Evolutionary conservation across 64 coral and sea anemone species (phyloP).

Genomic region (Pocillopora verrucosa): DNA sequence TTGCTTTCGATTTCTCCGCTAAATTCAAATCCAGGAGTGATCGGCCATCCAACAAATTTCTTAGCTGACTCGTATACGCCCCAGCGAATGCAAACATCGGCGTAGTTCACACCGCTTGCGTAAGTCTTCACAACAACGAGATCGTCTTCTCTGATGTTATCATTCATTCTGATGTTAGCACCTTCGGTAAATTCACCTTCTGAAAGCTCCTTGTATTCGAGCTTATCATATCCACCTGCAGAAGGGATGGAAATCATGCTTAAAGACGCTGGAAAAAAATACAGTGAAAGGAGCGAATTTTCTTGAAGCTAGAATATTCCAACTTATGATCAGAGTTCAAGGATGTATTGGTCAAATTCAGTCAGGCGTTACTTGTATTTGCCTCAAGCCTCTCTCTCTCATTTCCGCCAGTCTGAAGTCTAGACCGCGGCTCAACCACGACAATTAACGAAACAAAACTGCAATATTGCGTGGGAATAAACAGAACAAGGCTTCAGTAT

Average conservation of each 20-base stretch:
- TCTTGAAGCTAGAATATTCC: no score
- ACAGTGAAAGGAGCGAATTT: neutral
- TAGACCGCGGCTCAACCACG: no score
- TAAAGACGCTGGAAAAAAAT: no score
- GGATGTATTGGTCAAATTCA: no score
- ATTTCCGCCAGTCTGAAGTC: no score
- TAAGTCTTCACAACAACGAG: slow-evolving; percentile 75
- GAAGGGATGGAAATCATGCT: slow-evolving; percentile 88
- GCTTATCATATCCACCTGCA: slow-evolving; percentile 91
- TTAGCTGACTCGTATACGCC: slow-evolving; percentile 93
- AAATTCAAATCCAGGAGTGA: slow-evolving; percentile 98
- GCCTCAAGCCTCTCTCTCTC: no score
- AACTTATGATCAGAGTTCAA: no score
- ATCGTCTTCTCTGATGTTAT: slow-evolving; percentile 71
- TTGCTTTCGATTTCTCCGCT: slow-evolving; percentile 86
- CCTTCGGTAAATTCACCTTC: slow-evolving; percentile 67
- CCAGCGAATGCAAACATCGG: slow-evolving; percentile 95
- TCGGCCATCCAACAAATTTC: slow-evolving; percentile 94
- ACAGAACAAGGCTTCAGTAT: no score
- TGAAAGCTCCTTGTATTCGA: slow-evolving; percentile 62
- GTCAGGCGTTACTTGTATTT: no score
- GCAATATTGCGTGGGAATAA: no score
- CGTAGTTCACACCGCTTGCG: slow-evolving; percentile 93
- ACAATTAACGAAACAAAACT: no score
- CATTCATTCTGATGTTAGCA: slow-evolving; percentile 68